These are phyloP conservation scores for Paramisgurnus dabryanus DNA, from an alignment of 2,113 vertebrate species.

Conservation along the genomic window DNA sequence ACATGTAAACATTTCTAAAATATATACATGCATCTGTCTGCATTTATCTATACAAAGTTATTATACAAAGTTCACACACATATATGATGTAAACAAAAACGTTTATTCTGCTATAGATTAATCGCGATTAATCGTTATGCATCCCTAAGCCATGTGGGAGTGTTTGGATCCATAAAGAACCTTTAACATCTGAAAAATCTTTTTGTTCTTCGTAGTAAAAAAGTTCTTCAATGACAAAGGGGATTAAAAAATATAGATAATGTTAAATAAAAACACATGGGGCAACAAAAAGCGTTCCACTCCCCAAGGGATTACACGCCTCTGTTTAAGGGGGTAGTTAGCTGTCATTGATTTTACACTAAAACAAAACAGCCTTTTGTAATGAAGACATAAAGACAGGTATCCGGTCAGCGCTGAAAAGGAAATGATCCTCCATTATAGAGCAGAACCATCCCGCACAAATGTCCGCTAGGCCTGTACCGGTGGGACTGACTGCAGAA, in stretches of 20 bases:
- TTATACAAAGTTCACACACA: too few relatives aligned
- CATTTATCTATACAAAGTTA: too few relatives aligned
- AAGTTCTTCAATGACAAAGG: too few relatives aligned
- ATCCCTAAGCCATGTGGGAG: neutral
- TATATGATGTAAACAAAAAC: too few relatives aligned
- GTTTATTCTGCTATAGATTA: too few relatives aligned
- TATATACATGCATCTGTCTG: too few relatives aligned
- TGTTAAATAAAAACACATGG: neutral
- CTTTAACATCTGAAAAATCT: neutral
- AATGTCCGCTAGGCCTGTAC: slow-evolving; percentile 23
- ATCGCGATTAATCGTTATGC: too few relatives aligned
- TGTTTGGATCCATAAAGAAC: neutral
- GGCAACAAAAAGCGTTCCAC: neutral
- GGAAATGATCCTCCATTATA: slow-evolving; percentile 39
- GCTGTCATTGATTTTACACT: slow-evolving; percentile 63
- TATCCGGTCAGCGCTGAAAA: slow-evolving; percentile 30
- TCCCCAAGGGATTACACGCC: slow-evolving; percentile 8
- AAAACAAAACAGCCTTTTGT: slow-evolving; percentile 46
- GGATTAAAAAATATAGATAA: neutral
- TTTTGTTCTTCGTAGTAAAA: too few relatives aligned
- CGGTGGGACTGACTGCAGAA: neutral
- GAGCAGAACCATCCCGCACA: slow-evolving; percentile 10
- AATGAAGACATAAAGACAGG: slow-evolving; percentile 55
- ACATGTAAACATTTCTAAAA: too few relatives aligned
- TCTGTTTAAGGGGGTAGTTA: slow-evolving; percentile 34